Percentiles rank a stretch among this genome's conserved stretches.
Evolutionary conservation across 1,140 invertebrate genomes (phyloP).

Genomic region (Listronotus oregonensis): DNA sequence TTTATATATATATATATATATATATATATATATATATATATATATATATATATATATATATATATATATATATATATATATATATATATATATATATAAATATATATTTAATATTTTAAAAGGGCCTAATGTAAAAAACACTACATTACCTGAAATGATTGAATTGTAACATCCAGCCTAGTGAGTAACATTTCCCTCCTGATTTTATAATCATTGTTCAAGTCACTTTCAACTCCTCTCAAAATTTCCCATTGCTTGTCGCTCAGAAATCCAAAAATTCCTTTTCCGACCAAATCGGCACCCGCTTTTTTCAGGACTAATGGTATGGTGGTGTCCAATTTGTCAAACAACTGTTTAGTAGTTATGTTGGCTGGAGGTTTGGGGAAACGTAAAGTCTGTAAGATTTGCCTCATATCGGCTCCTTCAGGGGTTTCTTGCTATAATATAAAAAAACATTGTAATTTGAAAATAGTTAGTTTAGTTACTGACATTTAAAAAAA

Average conservation of each 20-base stretch:
- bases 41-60: no score
- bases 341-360: constrained; percentile 75
- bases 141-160: constrained; percentile 83
- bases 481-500: not conserved
- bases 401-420: constrained; percentile 73
- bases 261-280: constrained; percentile 74
- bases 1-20: no score
- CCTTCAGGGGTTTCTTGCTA: constrained; percentile 83
- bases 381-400: constrained; percentile 77
- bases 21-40: no score
- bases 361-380: constrained; percentile 86
- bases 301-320: constrained; percentile 69
- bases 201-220: constrained; percentile 81
- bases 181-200: constrained; percentile 87
- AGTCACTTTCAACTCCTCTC: constrained; percentile 69
- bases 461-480: no score
- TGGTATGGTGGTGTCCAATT: constrained; percentile 75
- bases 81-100: no score
- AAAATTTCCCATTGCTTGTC: constrained; percentile 83
- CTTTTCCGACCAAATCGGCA: constrained; percentile 67
- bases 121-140: no score
- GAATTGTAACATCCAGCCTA: constrained; percentile 90
- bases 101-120: no score
- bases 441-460: constrained; percentile 46
- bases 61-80: no score